Base-by-base conservation (phyloP, 2,888 invertebrate genomes). In the Nymphalis c-album region DNA sequence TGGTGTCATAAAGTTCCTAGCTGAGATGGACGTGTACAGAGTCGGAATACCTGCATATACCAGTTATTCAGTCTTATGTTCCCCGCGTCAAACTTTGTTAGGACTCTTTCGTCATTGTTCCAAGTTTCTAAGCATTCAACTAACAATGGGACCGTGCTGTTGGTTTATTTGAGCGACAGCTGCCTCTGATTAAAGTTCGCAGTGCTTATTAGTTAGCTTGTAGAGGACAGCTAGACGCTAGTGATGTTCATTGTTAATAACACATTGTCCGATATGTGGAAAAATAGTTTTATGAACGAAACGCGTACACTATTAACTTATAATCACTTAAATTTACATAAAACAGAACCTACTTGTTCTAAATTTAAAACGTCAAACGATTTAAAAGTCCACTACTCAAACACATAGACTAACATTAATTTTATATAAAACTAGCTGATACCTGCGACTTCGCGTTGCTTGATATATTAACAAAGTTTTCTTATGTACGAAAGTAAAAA, bases 1-100 rank as follows among this genome's bases (percentile, higher is more conserved):
- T 81, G 85, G 84, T 88, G 86, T 88, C 89, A 88, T 91, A 90
- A 91, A 90, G 85, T 90, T 90, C 84, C 80, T 60, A 62, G 67
- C 67, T 62, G 58, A 78, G 80, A 80, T 73, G 75, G 75, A 73
- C 74, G 74, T 85, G 85, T 83, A 84, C 82, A 79, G 81, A 78
- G 82, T 83, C 78, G 80, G 80, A 85, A 84, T 86, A 85, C 87
- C 63, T 67, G 63, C 63, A 84, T 77, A 81, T 84, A 77, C 79
- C 74, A 80, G 81, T 78, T 81, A 81, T 85, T 84, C 80, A 83
- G 83, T 81, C 80, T 83, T 79, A 71, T 68, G 66, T 61, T 65
- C 66, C 64, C 68, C 45, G 64, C 60, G 16, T 60, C 70, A 40
- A 68, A 71, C 72, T 75, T 71, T 71, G 69, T 70, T 63, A 62